phyloP scores from a whole-genome alignment of 2,888 invertebrate species.

The Mythimna albipuncta region DNA sequence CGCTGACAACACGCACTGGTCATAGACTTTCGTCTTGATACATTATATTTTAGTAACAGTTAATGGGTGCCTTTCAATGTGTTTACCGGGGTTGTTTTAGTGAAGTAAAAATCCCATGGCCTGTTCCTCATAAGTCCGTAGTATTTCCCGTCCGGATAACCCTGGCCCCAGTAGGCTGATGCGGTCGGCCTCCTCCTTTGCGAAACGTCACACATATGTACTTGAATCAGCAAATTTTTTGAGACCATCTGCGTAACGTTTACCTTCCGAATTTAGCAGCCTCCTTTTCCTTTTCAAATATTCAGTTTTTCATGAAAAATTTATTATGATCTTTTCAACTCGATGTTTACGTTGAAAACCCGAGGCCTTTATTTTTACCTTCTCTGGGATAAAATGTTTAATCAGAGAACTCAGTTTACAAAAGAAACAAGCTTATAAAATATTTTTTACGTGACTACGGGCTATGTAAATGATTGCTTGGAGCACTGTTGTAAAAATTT shows the following conservation, averaged over 20 bases:
- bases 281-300: constrained; percentile 8
- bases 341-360: neutral
- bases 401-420: constrained; percentile 20
- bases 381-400: constrained; percentile 35
- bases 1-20: too few relatives aligned
- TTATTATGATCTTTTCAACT: constrained; percentile 19
- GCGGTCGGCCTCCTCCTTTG: too few relatives aligned
- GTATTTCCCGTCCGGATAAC: too few relatives aligned
- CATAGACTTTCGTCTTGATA: too few relatives aligned
- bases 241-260: neutral
- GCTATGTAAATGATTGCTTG: constrained; percentile 33
- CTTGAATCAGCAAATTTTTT: neutral
- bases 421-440: constrained; percentile 46
- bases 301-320: constrained; percentile 2
- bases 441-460: constrained; percentile 38
- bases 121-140: too few relatives aligned
- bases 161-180: too few relatives aligned
- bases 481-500: constrained; percentile 30
- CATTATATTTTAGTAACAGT: too few relatives aligned
- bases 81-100: too few relatives aligned
- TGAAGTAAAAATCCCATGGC: too few relatives aligned
- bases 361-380: constrained; percentile 18
- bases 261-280: neutral
- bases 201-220: neutral
- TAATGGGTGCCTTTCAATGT: too few relatives aligned